Evolutionary conservation across 1,140 invertebrate species (phyloP).

Genomic region (Calephelis virginiensis): DNA sequence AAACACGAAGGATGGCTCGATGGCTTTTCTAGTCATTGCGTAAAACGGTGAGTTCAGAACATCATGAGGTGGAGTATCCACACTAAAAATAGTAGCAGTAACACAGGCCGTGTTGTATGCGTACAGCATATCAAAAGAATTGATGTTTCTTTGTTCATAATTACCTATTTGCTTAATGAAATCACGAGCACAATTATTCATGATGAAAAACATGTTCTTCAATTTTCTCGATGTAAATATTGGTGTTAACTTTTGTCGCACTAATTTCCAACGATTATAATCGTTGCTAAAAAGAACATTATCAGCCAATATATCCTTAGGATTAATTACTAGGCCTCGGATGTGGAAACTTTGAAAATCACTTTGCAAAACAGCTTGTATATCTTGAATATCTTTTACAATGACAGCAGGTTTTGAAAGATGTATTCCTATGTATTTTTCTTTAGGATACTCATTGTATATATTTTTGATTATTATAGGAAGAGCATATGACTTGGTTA

Average conservation of each 20-base stretch:
- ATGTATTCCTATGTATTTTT: conserved; percentile 37
- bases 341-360: conserved; percentile 72
- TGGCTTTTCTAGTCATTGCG: conserved; percentile 31
- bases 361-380: conserved; percentile 74
- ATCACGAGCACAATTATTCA: conserved; percentile 43
- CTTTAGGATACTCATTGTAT: conserved; percentile 35
- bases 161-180: conserved; percentile 36
- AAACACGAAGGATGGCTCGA: conserved; percentile 21
- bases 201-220: conserved; percentile 69
- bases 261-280: conserved; percentile 59
- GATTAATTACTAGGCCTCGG: conserved; percentile 45
- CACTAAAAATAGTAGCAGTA: conserved; percentile 42
- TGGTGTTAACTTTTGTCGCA: conserved; percentile 54
- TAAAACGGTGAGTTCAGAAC: conserved; percentile 44
- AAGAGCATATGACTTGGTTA: conserved; percentile 33
- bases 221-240: conserved; percentile 65
- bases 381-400: conserved; percentile 68
- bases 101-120: conserved; percentile 40
- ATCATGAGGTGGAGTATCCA: conserved; percentile 36
- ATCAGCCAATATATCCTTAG: conserved; percentile 56
- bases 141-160: conserved; percentile 26
- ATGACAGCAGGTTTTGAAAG: conserved; percentile 36
- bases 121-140: conserved; percentile 32
- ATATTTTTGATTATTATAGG: conserved; percentile 39
- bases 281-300: conserved; percentile 62